phyloP scores from a whole-genome alignment of 2,797 vertebrate species.

The Myiotriccus ornatus region DNA sequence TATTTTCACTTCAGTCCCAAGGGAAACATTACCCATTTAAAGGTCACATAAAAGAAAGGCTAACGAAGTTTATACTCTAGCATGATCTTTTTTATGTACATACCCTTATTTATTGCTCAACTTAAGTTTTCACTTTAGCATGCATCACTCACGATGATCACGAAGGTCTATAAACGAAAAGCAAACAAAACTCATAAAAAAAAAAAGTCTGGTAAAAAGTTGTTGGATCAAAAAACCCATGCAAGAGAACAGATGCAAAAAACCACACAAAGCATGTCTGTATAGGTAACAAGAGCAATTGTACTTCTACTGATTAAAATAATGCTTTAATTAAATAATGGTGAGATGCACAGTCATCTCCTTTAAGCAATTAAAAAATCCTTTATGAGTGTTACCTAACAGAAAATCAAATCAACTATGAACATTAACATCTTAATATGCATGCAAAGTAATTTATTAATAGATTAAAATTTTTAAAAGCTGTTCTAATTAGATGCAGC shows the following conservation, averaged over 20 bases:
- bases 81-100: not conserved
- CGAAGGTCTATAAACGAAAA: not conserved
- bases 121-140: not conserved
- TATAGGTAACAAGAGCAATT: not conserved
- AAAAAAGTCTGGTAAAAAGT: not conserved
- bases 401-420: not conserved
- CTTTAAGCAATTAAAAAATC: not conserved
- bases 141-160: not conserved
- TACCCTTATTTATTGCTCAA: not conserved
- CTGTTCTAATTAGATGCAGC: not conserved
- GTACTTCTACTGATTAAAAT: not conserved
- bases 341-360: not conserved
- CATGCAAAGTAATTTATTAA: not conserved
- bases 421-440: conserved; percentile 19
- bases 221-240: not conserved
- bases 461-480: not conserved
- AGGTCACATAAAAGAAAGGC: not conserved
- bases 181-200: not conserved
- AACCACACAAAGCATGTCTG: not conserved
- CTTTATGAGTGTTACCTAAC: not conserved
- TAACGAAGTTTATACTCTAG: not conserved
- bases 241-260: not conserved
- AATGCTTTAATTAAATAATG: not conserved
- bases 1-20: not conserved
- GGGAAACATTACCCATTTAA: not conserved